Base-by-base conservation (phyloP, 2,113 vertebrate genomes). In the Labeo rohita region DNA sequence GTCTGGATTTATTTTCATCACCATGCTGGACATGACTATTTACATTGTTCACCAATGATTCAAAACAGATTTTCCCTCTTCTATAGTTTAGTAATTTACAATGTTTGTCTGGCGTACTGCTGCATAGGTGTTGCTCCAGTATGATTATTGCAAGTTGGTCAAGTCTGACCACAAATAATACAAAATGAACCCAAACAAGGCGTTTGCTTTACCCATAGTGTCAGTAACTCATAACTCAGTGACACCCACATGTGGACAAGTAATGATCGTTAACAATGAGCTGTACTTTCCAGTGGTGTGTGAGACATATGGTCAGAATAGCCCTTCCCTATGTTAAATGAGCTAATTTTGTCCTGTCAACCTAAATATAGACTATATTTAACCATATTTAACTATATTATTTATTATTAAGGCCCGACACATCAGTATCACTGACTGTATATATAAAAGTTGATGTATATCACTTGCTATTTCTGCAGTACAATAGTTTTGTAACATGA, bases 81-180 rank as follows among this genome's bases (percentile, higher is more conserved):
- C 23, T 81, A n/a, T n/a, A 15, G 65, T 73, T 49, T 23, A 28
- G 21, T 6, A 4, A 56, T 86, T 86, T 49, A 80, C 68, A n/a
- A 54, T 59, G 47, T 43, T 70, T 72, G 28, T 4, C 34, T 59
- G 50, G 63, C 36, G 6, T 50, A 39, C 68, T 78, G 50, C 43
- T 80, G 76, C 15, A 61, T 52, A 68, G 34, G 28, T 85, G 84
- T 72, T 85, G 15, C 63, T 70, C 34, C 39, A 56, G 18, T 52
- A n/a, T 47, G 74, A 80, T 34, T 72, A 21, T 72, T 80, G 49
- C 28, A 63, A 18, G 75, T 56, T 77, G 13, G 56, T 36, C 45
- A 49, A 68, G 84, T 80, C 65, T 86, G 65, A 80, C 84, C 84
- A 86, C 84, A 86, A 80, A 72, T 54, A 39, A 15, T 21, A 39